Evolutionary conservation across 1,140 invertebrate species (phyloP).

Genomic region (Ridgeia piscesae): DNA sequence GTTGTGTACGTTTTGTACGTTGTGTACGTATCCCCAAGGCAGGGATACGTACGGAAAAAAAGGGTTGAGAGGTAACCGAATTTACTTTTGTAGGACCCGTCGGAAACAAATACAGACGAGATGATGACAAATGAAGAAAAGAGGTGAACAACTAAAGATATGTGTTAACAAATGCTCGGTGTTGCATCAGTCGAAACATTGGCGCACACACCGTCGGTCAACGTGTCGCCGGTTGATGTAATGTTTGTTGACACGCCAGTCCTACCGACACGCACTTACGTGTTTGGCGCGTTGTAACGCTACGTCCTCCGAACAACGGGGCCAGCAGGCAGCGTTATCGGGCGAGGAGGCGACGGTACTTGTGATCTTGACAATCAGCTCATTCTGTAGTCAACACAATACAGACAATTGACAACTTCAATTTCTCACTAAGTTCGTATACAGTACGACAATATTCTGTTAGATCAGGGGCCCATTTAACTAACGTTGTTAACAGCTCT

Average conservation of each 20-base stretch:
- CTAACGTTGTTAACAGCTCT: too few relatives aligned
- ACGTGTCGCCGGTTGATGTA: background rate
- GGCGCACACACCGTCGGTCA: background rate
- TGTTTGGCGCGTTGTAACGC: background rate
- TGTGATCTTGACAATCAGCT: background rate
- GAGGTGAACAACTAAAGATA: background rate
- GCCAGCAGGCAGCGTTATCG: background rate
- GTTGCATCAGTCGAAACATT: background rate
- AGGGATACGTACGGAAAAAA: too few relatives aligned
- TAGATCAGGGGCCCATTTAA: too few relatives aligned
- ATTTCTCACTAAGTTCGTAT: too few relatives aligned
- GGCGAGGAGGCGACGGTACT: background rate
- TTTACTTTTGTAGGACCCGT: too few relatives aligned
- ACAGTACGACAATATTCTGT: too few relatives aligned
- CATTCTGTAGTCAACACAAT: background rate
- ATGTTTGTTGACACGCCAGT: too few relatives aligned
- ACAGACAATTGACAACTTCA: background rate
- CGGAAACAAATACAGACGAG: too few relatives aligned
- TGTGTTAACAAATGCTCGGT: background rate
- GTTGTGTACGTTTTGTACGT: too few relatives aligned
- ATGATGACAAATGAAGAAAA: background rate
- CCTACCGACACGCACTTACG: background rate
- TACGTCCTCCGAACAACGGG: background rate
- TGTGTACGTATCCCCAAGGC: too few relatives aligned
- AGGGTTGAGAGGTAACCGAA: too few relatives aligned